phyloP scores from a whole-genome alignment of 2,113 vertebrate species.

The Sphyrna mokarran region DNA sequence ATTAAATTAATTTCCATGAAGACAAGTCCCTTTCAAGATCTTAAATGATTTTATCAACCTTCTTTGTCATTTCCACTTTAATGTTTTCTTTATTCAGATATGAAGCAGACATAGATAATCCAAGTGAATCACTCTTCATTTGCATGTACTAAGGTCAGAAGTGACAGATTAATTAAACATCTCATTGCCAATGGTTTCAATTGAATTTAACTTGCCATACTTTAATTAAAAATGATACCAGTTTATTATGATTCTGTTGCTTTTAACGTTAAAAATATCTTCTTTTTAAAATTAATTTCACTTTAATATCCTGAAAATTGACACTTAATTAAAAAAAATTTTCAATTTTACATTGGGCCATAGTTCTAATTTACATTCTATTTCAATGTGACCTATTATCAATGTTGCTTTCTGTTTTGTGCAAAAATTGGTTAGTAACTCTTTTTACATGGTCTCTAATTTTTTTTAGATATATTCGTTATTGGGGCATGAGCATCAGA shows the following conservation, averaged over 20 bases:
- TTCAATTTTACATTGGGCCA: not conserved
- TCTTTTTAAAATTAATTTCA: not conserved
- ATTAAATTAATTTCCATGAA: not conserved
- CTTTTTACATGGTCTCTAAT: not conserved
- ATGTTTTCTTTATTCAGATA: not conserved
- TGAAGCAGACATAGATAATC: not conserved
- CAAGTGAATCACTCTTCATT: not conserved
- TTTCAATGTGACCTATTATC: not conserved
- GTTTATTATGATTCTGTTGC: not conserved
- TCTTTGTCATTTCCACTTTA: not conserved
- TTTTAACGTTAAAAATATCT: not conserved
- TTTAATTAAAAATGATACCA: not conserved
- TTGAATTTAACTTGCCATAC: conserved; percentile 14
- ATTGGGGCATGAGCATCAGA: too few relatives aligned
- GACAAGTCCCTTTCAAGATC: not conserved
- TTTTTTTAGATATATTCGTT: too few relatives aligned
- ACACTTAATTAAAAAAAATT: not conserved
- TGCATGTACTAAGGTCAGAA: conserved; percentile 13
- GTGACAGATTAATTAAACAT: conserved; percentile 19
- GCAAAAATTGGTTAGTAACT: not conserved
- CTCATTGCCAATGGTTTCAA: not conserved
- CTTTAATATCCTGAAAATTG: not conserved
- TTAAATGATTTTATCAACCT: conserved; percentile 1
- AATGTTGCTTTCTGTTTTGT: not conserved
- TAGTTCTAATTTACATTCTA: not conserved